Conservation (phyloP, 2,113 vertebrate species). For the Camelus dromedarius region DNA sequence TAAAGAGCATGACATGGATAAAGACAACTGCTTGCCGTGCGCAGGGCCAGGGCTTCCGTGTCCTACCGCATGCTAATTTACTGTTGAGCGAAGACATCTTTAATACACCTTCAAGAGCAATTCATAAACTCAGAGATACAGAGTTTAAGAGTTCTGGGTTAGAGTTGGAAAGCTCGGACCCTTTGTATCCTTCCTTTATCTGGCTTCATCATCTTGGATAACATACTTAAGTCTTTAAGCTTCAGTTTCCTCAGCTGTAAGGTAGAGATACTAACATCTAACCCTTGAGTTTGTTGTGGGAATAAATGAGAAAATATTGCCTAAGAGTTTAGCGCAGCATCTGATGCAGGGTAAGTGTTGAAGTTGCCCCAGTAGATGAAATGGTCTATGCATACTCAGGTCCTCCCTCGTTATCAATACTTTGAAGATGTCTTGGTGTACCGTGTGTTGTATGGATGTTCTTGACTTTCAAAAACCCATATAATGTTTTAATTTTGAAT, state of each 20-base stretch:
- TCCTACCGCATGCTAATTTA: background rate
- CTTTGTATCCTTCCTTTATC: background rate
- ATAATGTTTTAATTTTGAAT: conserved; percentile 1
- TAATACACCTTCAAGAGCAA: background rate
- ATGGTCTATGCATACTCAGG: background rate
- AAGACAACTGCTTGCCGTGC: background rate
- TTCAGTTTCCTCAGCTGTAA: background rate
- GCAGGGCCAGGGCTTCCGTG: background rate
- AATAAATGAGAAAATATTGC: conserved; percentile 7
- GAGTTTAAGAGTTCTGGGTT: background rate
- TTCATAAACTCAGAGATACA: background rate
- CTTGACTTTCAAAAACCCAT: background rate
- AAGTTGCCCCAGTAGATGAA: background rate
- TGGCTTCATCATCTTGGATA: background rate
- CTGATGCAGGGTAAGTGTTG: background rate
- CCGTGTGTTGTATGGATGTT: background rate
- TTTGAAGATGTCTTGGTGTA: background rate
- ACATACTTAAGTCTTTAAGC: background rate
- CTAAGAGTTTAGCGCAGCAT: background rate
- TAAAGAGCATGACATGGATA: background rate
- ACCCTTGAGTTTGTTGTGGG: background rate
- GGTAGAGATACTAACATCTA: background rate
- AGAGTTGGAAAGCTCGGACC: background rate
- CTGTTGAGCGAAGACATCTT: background rate
- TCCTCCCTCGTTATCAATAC: background rate